These are phyloP conservation scores for Columba livia DNA, from an alignment of 2,113 vertebrate species.

Conservation along the genomic window DNA sequence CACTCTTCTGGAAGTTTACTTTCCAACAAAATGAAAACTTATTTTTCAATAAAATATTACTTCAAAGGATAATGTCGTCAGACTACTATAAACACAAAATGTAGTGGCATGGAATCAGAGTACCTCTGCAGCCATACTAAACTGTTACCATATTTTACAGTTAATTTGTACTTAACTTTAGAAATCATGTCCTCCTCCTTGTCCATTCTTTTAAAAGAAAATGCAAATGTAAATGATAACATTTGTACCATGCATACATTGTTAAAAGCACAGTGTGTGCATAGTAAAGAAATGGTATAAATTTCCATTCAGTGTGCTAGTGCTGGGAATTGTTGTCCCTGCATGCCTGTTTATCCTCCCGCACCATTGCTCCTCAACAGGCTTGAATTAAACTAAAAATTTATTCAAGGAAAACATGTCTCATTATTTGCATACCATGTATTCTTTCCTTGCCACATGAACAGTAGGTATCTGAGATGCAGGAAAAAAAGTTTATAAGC, in stretches of 20 bases:
- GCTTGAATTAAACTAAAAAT: neutral
- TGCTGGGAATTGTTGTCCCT: neutral
- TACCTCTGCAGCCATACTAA: neutral
- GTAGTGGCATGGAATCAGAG: neutral
- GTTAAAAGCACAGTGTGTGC: neutral
- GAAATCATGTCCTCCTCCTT: neutral
- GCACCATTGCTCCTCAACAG: neutral
- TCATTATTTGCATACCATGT: neutral
- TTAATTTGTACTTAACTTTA: neutral
- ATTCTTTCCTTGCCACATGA: neutral
- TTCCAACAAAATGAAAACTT: neutral
- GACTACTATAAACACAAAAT: neutral
- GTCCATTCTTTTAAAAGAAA: neutral
- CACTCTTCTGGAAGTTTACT: neutral
- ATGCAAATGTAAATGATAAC: neutral
- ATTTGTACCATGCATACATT: neutral
- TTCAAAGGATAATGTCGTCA: neutral
- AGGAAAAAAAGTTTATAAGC: neutral
- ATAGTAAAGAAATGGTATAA: neutral
- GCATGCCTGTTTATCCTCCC: neutral
- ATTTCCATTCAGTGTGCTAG: neutral
- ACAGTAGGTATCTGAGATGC: neutral
- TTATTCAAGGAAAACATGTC: neutral
- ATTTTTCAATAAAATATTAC: neutral
- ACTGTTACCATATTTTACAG: neutral